These are phyloP conservation scores for Drosophila meridiana DNA, from an alignment of 2,888 invertebrate species.

Conservation along the genomic window DNA sequence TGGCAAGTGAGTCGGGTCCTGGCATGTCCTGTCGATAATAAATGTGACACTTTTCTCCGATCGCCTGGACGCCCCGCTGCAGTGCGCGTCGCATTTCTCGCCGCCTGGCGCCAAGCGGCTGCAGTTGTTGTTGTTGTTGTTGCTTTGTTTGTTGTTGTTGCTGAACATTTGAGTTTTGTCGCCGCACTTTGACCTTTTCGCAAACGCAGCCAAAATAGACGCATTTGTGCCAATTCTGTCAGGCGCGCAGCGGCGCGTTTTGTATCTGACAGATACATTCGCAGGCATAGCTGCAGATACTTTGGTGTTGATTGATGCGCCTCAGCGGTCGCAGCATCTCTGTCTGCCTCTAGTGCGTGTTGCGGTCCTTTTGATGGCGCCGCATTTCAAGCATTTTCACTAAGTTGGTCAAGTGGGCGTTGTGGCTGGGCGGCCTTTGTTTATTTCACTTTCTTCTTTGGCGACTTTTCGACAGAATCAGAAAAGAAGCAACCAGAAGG, in stretches of 20 bases:
- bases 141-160: not conserved
- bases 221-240: constrained; percentile 77
- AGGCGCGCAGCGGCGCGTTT: constrained; percentile 44
- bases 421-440: constrained; percentile 45
- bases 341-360: constrained; percentile 30
- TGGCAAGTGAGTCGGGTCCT: constrained; percentile 67
- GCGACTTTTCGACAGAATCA: constrained; percentile 34
- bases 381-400: constrained; percentile 63
- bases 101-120: constrained; percentile 59
- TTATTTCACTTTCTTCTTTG: constrained; percentile 58
- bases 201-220: constrained; percentile 61
- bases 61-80: constrained; percentile 14
- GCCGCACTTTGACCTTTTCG: constrained; percentile 69
- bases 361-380: constrained; percentile 71
- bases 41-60: constrained; percentile 65
- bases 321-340: constrained; percentile 53
- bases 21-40: constrained; percentile 62
- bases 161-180: constrained; percentile 29
- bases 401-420: constrained; percentile 75
- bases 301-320: constrained; percentile 70
- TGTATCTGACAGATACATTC: constrained; percentile 47
- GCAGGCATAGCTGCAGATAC: constrained; percentile 20
- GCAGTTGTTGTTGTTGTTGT: constrained; percentile 24
- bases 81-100: constrained; percentile 49
- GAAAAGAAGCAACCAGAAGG: constrained; percentile 1